Base-by-base conservation (phyloP, 2,797 vertebrate genomes). In the Podarcis siculus region DNA sequence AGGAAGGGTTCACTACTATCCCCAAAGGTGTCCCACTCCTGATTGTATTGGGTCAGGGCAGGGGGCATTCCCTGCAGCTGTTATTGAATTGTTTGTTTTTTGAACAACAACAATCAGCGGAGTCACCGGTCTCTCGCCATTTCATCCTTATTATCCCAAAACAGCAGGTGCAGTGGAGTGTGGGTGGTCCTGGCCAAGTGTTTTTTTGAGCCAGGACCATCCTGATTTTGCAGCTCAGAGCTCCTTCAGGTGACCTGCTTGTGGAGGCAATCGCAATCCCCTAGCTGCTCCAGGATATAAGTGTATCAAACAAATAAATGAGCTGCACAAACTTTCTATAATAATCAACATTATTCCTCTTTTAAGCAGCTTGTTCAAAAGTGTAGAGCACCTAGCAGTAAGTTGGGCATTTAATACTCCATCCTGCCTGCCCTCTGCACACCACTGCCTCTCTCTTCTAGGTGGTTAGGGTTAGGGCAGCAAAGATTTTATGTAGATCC, bases 401-500 rank as follows among this genome's bases (percentile, higher is more conserved):
- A 80, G 90, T 91, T 72, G 93, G 87, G 49, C 66, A 0, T 79
- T 93, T 88, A 85, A 25, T 90, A 94, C 61, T 25, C 71, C 0
- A 15, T 3, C 49, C 93, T 90, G 89, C 89, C 37, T 35, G 87
- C 88, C 66, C 58, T 88, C 72, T 32, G 83, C 61, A 73, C 21
- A 72, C 0, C 32, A 37, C 92, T 37, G 30, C 10, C 45, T 79
- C 45, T 88, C 90, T 84, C 42, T 87, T 42, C 21, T 75, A 5
- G 0, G 30, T 1, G 0, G n/a, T n/a, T n/a, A n/a, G n/a, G n/a
- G n/a, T n/a, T n/a, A n/a, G n/a, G n/a, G n/a, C 83, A 75, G 92
- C 90, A 32, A 39, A 13, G 67, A 86, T 87, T 96, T 89, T 79
- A 90, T 96, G 96, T 92, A 71, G 78, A 92, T 94, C 89, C 77